phyloP scores from a whole-genome alignment of 2,888 invertebrate genomes.

The Mantis religiosa region DNA sequence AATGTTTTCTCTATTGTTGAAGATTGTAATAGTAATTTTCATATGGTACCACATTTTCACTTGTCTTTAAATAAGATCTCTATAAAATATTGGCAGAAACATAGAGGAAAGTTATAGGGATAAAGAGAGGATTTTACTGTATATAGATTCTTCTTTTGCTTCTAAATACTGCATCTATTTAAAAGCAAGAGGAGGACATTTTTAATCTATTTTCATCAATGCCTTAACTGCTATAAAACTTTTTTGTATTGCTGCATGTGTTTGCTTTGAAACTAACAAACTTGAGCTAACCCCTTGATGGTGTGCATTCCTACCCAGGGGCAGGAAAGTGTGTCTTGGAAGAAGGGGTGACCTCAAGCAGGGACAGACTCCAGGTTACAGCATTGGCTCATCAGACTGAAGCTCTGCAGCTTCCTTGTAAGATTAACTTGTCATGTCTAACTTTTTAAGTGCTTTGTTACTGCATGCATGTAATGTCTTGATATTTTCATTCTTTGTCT shows the following conservation, averaged over 20 bases:
- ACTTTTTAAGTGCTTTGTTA: background rate
- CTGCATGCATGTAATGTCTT: background rate
- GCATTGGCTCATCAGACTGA: slow-evolving; percentile 39
- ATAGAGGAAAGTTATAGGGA: too few relatives aligned
- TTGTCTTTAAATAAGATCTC: too few relatives aligned
- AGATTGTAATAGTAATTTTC: too few relatives aligned
- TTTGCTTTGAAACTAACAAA: slow-evolving; percentile 34
- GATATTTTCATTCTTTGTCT: too few relatives aligned
- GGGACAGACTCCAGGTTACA: slow-evolving; percentile 36
- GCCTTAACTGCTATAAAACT: background rate
- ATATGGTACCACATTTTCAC: too few relatives aligned
- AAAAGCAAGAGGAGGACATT: background rate
- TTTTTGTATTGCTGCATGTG: background rate
- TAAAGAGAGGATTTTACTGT: too few relatives aligned
- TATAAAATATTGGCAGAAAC: too few relatives aligned
- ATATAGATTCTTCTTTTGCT: too few relatives aligned
- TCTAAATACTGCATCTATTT: too few relatives aligned
- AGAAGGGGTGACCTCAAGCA: slow-evolving; percentile 36
- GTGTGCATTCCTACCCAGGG: background rate
- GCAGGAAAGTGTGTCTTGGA: background rate
- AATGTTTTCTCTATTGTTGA: too few relatives aligned
- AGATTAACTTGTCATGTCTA: background rate
- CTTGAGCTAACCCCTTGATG: slow-evolving; percentile 5
- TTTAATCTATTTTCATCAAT: too few relatives aligned
- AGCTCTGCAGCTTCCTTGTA: slow-evolving; percentile 4